phyloP scores from a whole-genome alignment of 2,113 vertebrate genomes.

The Platichthys stellatus region DNA sequence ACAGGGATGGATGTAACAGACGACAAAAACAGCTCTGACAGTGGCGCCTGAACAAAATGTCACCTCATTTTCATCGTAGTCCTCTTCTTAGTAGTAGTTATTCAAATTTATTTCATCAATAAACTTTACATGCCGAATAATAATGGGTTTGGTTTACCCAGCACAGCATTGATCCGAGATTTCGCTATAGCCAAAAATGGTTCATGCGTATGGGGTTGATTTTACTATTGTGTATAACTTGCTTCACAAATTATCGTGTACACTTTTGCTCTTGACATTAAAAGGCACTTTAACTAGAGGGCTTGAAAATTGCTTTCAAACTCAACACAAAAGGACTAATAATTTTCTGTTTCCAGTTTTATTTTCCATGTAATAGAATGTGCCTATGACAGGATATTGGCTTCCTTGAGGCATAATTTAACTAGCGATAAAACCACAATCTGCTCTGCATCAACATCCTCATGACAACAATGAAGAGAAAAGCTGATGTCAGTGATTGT shows the following conservation, averaged over 20 bases:
- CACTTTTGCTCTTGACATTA: neutral
- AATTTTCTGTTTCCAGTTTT: too few species aligned
- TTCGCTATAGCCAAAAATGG: neutral
- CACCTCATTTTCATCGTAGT: neutral
- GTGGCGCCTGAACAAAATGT: neutral
- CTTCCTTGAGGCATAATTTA: slow-evolving; percentile 17
- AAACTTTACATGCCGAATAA: slow-evolving; percentile 1
- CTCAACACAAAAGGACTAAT: too few species aligned
- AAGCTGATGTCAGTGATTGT: neutral
- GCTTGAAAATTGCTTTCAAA: neutral
- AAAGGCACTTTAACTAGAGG: neutral
- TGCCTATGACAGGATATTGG: neutral
- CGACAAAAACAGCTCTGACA: neutral
- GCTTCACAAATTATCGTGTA: neutral
- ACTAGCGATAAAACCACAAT: neutral
- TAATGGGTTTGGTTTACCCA: neutral
- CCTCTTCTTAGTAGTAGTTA: neutral
- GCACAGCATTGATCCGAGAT: neutral
- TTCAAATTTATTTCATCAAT: neutral
- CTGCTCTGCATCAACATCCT: neutral
- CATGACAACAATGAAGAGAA: slow-evolving; percentile 3
- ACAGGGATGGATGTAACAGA: neutral
- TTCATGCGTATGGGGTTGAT: neutral
- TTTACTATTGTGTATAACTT: neutral
- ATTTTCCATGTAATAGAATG: neutral